These are phyloP conservation scores for Camponotus fellah DNA, from an alignment of 2,888 invertebrate genomes.

Conservation along the genomic window DNA sequence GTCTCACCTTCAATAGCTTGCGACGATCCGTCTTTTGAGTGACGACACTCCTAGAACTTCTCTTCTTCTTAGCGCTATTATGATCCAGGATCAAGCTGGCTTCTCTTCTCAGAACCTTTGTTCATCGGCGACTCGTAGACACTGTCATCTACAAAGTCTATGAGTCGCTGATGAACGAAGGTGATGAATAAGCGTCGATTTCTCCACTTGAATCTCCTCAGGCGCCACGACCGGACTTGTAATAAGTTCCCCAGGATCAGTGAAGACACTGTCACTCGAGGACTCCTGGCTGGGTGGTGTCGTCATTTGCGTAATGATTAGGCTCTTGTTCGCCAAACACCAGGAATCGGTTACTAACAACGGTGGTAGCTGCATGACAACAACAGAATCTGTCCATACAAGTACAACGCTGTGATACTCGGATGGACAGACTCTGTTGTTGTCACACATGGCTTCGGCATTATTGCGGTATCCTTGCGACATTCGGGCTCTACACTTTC, in stretches of 20 bases:
- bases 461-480: constrained; percentile 23
- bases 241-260: constrained; percentile 87
- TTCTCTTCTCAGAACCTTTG: constrained; percentile 93
- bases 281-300: constrained; percentile 88
- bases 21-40: constrained; percentile 1
- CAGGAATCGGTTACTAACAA: constrained; percentile 85
- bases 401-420: constrained; percentile 58
- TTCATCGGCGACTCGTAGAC: constrained; percentile 86
- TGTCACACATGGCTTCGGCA: constrained; percentile 7
- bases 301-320: constrained; percentile 77
- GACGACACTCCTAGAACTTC: constrained; percentile 78
- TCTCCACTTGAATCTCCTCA: not conserved
- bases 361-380: constrained; percentile 75
- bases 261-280: constrained; percentile 92
- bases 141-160: no score
- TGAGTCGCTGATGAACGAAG: no score
- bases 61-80: constrained; percentile 87
- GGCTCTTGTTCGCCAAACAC: constrained; percentile 83
- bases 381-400: no score
- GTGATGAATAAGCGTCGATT: not conserved
- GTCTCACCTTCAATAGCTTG: constrained; percentile 29
- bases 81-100: constrained; percentile 93
- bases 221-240: constrained; percentile 12
- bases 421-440: constrained; percentile 44
- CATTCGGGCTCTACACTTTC: constrained; percentile 31